Evolutionary conservation across 2,113 vertebrate species (phyloP), one percentile per base, ranked within the genome.

Genomic region (Alethe castanea): DNA sequence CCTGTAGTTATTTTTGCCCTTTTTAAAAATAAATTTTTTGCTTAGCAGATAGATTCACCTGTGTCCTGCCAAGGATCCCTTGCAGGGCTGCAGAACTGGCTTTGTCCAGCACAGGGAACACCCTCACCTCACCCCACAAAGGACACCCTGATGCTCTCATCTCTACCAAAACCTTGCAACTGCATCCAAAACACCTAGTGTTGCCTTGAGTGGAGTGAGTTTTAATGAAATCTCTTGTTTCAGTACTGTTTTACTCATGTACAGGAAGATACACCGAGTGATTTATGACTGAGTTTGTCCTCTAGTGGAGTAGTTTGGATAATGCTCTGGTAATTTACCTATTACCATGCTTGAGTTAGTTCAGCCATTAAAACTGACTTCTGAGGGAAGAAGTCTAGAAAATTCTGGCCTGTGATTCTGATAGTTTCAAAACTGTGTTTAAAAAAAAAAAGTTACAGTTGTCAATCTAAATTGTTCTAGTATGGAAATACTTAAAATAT

Each of bases 61-160:
- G 7, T 31, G 5, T 48, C 40, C 24, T 60, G 26, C 48, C 1
- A 0, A 31, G 13, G 19, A 15, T 42, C 19, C 11, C 2, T 24
- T 64, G 33, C 4, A 5, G 24, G 88, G 52, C 36, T 9, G 33
- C 33, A 33, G 20, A 35, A 3, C 52, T 74, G 29, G 11, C 60
- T 15, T 2, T 62, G 7, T 60, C 38, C 1, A 1, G 35, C 9
- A 19, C 33, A 33, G 47, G 9, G 17, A 33, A 59, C 42, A 26
- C 19, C 23, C 6, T 67, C 29, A 31, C 16, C 14, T 57, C 6
- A 12, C 57, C 26, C 36, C 25, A 14, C 42, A 42, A 20, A 23
- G 11, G 22, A 10, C 9, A 56, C 13, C 4, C 22, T 16, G 9
- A 20, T 19, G 22, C 22, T 2, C 0, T 6, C 16, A 26, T 28